Evolutionary conservation across 2,113 vertebrate genomes (phyloP), one percentile per base, ranked within the genome.

Genomic region (Cygnus buccinator): DNA sequence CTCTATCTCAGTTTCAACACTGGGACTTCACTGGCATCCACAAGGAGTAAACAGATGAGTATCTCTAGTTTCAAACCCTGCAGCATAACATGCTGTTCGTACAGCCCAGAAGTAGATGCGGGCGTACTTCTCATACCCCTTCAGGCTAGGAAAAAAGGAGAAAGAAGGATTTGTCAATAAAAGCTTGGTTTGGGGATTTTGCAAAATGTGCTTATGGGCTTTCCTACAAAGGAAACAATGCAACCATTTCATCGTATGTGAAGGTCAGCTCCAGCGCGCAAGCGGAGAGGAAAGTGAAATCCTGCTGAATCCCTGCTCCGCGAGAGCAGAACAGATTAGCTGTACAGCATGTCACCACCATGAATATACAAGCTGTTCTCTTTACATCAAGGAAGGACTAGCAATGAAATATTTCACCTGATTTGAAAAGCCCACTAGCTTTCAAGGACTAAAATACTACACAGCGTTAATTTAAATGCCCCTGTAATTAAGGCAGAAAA

Each of bases 71-170:
- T 76, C 89, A 84, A 96, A 81, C 10, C 14, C 63, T 66, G 77
- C 37, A 79, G 84, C 50, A 91, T 55, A 76, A 94, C 50, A 33
- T 4, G 35, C n/a, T 93, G 74, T 52, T 92, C 59, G 63, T 93
- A 35, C 44, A 95, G 89, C 41, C 44, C 58, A 62, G 54, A 70
- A 87, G 19, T 2, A 94, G 80, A 39, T 41, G 68, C 43, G 35
- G 31, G 67, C 48, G 44, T 59, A 59, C 15, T 82, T 82, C 84
- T 91, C 44, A 73, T 29, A 11, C 33, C 16, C 70, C 89, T 84
- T 37, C 58, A 87, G 93, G 91, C 81, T 82, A 93, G 87, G 74
- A 94, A 95, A 92, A 68, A 75, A 80, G 59, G n/a, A 86, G 50
- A 37, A n/a, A 65, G 33, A 54, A 82, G 52, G 10, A 79, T 84